Conservation (phyloP, 1,140 invertebrate genomes). For the Drosophila kepulauana region DNA sequence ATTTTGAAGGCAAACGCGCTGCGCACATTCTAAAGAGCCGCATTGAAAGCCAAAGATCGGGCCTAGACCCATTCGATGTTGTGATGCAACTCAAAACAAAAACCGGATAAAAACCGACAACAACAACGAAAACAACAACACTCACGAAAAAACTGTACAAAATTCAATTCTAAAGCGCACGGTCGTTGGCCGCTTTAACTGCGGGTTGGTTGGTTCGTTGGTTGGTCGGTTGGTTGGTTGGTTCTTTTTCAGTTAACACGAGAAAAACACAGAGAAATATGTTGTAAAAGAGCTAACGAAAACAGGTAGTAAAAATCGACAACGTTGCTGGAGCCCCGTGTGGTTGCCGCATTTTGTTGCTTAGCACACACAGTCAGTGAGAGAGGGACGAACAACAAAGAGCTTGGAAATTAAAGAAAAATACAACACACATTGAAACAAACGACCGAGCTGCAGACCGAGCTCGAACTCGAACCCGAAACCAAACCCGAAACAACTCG, state of each 20-base stretch:
- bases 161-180: constrained; percentile 63
- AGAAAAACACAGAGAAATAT: constrained; percentile 48
- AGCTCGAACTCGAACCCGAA: constrained; percentile 20
- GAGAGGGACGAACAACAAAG: constrained; percentile 41
- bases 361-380: neutral
- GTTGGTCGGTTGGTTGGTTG: constrained; percentile 16
- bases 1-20: neutral
- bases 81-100: constrained; percentile 27
- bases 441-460: neutral
- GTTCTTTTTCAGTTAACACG: constrained; percentile 68
- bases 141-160: constrained; percentile 69
- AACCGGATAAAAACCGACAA: constrained; percentile 13
- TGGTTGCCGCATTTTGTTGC: constrained; percentile 33
- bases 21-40: neutral
- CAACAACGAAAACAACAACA: constrained; percentile 23
- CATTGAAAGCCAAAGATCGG: neutral
- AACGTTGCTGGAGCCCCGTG: constrained; percentile 32
- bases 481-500: constrained; percentile 13
- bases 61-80: constrained; percentile 7
- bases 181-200: constrained; percentile 42
- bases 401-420: constrained; percentile 73
- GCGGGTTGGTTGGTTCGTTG: constrained; percentile 29
- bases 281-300: constrained; percentile 69
- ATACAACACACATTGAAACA: constrained; percentile 37
- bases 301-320: constrained; percentile 79